phyloP scores from a whole-genome alignment of 2,888 invertebrate genomes.

The Hipparchia sbordonii region DNA sequence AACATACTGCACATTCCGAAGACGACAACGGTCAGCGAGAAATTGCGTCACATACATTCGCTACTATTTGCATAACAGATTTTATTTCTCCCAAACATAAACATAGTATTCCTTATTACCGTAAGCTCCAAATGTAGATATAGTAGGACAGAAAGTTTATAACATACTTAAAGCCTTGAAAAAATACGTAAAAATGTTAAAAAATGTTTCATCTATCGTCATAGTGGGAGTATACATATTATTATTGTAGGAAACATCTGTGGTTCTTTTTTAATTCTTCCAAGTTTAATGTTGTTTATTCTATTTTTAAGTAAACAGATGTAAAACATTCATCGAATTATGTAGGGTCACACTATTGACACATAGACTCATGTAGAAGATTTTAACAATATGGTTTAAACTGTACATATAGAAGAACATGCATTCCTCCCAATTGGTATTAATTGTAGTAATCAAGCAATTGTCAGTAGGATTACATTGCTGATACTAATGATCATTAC shows the following conservation, averaged over 20 bases:
- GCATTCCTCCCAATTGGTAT: conserved; percentile 78
- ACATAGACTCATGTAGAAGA: background rate
- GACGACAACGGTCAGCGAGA: conserved; percentile 24
- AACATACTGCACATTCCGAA: conserved; percentile 17
- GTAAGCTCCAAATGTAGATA: background rate
- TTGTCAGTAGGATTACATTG: conserved; percentile 72
- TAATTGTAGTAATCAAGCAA: conserved; percentile 81
- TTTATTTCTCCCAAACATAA: background rate
- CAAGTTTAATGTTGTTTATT: too few species aligned
- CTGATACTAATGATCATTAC: conserved; percentile 71
- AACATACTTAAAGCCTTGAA: too few species aligned
- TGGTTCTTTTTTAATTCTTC: too few species aligned
- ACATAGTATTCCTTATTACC: background rate
- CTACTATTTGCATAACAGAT: conserved; percentile 28
- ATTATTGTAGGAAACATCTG: too few species aligned
- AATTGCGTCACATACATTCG: conserved; percentile 31
- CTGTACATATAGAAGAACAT: conserved; percentile 35
- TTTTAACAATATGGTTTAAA: background rate
- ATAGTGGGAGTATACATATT: too few species aligned
- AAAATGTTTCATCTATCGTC: too few species aligned
- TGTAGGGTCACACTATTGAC: background rate
- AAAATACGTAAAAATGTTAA: too few species aligned
- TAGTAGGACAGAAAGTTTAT: background rate
- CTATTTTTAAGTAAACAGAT: background rate
- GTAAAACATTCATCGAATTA: background rate